Evolutionary conservation across 2,113 vertebrate genomes (phyloP).

Genomic region (Albula goreensis): DNA sequence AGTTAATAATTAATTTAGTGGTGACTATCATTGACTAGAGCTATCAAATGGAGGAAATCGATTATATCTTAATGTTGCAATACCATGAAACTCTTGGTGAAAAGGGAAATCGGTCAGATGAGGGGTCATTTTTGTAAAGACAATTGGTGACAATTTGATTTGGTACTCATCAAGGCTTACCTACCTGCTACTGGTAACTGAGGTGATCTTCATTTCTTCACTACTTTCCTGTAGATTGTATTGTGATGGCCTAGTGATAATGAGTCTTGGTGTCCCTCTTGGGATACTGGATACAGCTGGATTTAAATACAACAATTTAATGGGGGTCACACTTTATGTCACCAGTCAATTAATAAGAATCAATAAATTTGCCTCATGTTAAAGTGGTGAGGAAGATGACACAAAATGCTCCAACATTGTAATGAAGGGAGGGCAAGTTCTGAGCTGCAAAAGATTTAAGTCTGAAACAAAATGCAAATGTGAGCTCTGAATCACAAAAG

Average conservation of each 20-base stretch:
- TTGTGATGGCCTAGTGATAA: slow-evolving; percentile 44
- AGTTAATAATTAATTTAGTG: not conserved
- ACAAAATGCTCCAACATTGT: slow-evolving; percentile 46
- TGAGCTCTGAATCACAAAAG: not conserved
- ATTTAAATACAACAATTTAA: slow-evolving; percentile 63
- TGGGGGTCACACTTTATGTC: slow-evolving; percentile 60
- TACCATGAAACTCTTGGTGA: too few species aligned
- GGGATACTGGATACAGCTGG: slow-evolving; percentile 52
- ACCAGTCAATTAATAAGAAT: slow-evolving; percentile 64
- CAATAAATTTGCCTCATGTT: slow-evolving; percentile 56
- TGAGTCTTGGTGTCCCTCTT: slow-evolving; percentile 54
- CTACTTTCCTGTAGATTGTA: too few species aligned
- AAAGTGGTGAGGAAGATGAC: slow-evolving; percentile 45
- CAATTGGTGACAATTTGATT: too few species aligned
- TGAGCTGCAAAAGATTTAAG: slow-evolving; percentile 34
- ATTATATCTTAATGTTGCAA: too few species aligned
- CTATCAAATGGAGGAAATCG: too few species aligned
- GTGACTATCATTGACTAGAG: too few species aligned
- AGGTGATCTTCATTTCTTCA: not conserved
- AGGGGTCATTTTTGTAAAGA: too few species aligned
- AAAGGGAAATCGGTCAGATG: too few species aligned
- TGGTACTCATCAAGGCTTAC: too few species aligned
- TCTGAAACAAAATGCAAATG: slow-evolving; percentile 8
- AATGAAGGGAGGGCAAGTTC: slow-evolving; percentile 39
- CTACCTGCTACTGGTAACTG: not conserved